These are phyloP conservation scores for Diploptera punctata DNA, from an alignment of 2,888 invertebrate species.

Conservation along the genomic window DNA sequence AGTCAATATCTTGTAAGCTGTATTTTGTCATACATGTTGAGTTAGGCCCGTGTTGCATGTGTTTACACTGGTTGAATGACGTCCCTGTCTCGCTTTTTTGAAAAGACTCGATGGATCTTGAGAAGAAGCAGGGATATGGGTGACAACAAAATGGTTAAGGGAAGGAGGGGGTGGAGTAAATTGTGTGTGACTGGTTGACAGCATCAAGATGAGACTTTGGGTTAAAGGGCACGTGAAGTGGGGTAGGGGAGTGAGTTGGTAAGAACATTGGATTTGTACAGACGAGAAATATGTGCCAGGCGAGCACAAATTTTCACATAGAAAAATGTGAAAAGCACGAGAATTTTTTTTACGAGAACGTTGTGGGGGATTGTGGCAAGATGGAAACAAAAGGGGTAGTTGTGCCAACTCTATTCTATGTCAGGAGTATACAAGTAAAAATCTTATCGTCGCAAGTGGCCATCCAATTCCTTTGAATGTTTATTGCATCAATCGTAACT, in stretches of 20 bases:
- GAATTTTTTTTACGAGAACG: background rate
- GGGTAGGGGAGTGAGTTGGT: background rate
- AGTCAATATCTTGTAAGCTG: too few relatives aligned
- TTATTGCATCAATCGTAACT: too few relatives aligned
- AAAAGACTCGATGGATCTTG: background rate
- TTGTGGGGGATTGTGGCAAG: too few relatives aligned
- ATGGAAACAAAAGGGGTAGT: background rate
- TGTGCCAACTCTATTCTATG: background rate
- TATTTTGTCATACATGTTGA: too few relatives aligned
- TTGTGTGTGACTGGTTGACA: conserved; percentile 41
- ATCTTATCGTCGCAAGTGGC: too few relatives aligned
- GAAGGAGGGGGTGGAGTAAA: conserved; percentile 25
- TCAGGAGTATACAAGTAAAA: too few relatives aligned
- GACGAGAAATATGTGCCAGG: conserved; percentile 2
- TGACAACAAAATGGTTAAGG: conserved; percentile 10
- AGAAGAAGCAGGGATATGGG: conserved; percentile 11
- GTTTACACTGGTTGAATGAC: background rate
- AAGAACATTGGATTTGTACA: background rate
- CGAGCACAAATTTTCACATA: background rate
- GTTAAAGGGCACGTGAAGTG: conserved; percentile 32
- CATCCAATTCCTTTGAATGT: too few relatives aligned
- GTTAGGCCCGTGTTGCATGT: too few relatives aligned
- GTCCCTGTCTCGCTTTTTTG: background rate
- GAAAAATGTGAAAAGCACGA: conserved; percentile 15
- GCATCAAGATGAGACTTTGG: conserved; percentile 37